A percentile compares a stretch with the other conserved stretches of the same genome.
phyloP scores from a whole-genome alignment of 2,888 invertebrate species.

The Harpagoxenus sublaevis region DNA sequence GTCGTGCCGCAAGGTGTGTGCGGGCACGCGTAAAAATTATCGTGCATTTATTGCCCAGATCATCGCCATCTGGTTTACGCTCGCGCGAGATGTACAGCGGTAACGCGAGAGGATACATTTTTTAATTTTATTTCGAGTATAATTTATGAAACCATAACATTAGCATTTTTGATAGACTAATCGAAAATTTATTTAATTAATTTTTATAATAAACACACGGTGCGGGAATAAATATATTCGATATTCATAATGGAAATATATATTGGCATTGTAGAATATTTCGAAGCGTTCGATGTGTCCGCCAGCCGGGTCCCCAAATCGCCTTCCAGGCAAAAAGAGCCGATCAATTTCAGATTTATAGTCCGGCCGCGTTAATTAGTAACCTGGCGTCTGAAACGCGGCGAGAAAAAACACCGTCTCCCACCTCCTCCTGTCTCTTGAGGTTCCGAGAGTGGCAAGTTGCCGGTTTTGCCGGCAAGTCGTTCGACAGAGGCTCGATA shows the following conservation, averaged over 20 bases:
- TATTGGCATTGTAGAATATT: conserved; percentile 22
- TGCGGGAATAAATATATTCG: conserved; percentile 54
- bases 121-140: background rate
- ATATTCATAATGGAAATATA: conserved; percentile 59
- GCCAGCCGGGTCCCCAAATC: conserved; percentile 66
- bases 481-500: conserved; percentile 51
- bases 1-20: conserved; percentile 19
- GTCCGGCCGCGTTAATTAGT: conserved; percentile 78
- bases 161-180: background rate
- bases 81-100: background rate
- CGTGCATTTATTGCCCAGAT: conserved; percentile 4
- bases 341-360: conserved; percentile 83
- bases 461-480: conserved; percentile 65
- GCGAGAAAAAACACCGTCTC: conserved; percentile 62
- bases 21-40: conserved; percentile 30
- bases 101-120: background rate
- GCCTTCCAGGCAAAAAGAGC: conserved; percentile 71
- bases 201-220: background rate
- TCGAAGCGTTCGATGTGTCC: conserved; percentile 37
- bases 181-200: conserved; percentile 14
- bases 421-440: conserved; percentile 39
- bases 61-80: conserved; percentile 11
- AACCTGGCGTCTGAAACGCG: conserved; percentile 65
- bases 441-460: conserved; percentile 55
- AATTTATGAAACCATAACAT: background rate